Evolutionary conservation across 2,888 invertebrate species (phyloP), one percentile per base, ranked within the genome.

Genomic region (Dione vanillae): DNA sequence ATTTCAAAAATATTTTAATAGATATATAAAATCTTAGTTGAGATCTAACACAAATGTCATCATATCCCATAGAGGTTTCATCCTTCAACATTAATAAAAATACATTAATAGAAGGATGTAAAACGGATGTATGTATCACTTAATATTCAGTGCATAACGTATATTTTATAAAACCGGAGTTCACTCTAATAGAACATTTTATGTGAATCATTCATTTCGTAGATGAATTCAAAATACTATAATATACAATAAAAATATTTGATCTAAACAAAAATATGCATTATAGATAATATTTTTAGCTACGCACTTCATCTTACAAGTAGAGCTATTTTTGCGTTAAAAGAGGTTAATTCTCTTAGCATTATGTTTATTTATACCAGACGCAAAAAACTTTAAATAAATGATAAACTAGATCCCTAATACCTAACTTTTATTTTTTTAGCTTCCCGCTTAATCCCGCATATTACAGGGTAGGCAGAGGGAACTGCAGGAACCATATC

Each of bases 61-160:
- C 12, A 64, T 64, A 45, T 35, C 19, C 35, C 19, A 49, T 37
- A 2, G 10, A 37, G 14, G 19, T 37, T 37, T 27, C 37, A 49
- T 62, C 62, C 62, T 64, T 64, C 47, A 9, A 49, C 47, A 47
- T 6, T 27, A 27, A 27, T 27, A 27, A 27, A 27, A 2, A 37
- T 11, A 16, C 16, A 11, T 49, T 19, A 35, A 62, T 49, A 47
- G 49, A 64, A 64, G 64, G 64, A 37, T 64, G 49, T 64, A 40
- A 41, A 59, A 43, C 52, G 68, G 68, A 69, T 61, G 68, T 16
- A 27, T 37, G 64, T 67, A 35, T 35, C 40, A 45, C 12, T 69
- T 52, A 64, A 45, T 45, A 69, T 54, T 64, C 68, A 54, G 54
- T 68, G 62, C 62, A 62, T 52, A 62, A 54, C 52, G 62, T 62